Conservation (phyloP, 2,888 invertebrate species). For the Mamestra brassicae region DNA sequence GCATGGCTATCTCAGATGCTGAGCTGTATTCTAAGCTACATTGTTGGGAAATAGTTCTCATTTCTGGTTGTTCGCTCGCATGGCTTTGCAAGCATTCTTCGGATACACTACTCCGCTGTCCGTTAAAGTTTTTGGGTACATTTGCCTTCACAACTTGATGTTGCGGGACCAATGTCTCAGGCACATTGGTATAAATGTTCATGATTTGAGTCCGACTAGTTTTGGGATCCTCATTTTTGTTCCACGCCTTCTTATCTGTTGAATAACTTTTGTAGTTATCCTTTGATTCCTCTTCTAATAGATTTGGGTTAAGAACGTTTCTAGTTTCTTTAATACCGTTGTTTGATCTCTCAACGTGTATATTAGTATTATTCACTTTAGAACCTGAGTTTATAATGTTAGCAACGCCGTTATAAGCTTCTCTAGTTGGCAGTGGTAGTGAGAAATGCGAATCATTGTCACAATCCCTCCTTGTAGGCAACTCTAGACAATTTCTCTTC, state of each 20-base stretch:
- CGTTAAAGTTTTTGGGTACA: slow-evolving; percentile 78
- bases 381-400: slow-evolving; percentile 93
- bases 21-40: slow-evolving; percentile 94
- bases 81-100: slow-evolving; percentile 87
- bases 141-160: slow-evolving; percentile 89
- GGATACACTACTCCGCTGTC: slow-evolving; percentile 84
- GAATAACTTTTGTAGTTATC: slow-evolving; percentile 88
- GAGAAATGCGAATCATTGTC: slow-evolving; percentile 89
- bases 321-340: slow-evolving; percentile 91
- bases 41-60: slow-evolving; percentile 93
- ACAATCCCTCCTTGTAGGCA: slow-evolving; percentile 91
- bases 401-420: slow-evolving; percentile 89
- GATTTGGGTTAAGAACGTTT: slow-evolving; percentile 92
- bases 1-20: slow-evolving; percentile 89
- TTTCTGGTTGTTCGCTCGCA: slow-evolving; percentile 84
- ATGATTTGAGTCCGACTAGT: slow-evolving; percentile 84
- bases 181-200: slow-evolving; percentile 92
- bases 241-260: slow-evolving; percentile 84
- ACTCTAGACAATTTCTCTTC: slow-evolving; percentile 94
- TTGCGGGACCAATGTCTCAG: slow-evolving; percentile 91
- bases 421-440: slow-evolving; percentile 87
- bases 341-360: slow-evolving; percentile 92
- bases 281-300: slow-evolving; percentile 92
- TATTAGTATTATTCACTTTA: slow-evolving; percentile 95
- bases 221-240: slow-evolving; percentile 82